Evolutionary conservation across 2,797 vertebrate genomes (phyloP).

Genomic region (Thunnus albacares): DNA sequence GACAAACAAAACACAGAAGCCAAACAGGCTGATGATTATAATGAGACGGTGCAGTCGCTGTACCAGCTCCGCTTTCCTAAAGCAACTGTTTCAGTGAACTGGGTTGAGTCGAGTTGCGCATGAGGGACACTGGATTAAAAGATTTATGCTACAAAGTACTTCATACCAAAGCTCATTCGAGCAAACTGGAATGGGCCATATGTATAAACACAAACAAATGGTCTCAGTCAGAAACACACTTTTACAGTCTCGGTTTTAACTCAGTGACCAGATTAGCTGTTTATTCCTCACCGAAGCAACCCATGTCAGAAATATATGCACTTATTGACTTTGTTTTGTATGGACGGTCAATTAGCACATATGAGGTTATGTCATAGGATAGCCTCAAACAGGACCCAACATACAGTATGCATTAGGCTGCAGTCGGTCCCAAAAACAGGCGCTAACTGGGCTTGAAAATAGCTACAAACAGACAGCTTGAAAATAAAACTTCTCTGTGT

Average conservation of each 20-base stretch:
- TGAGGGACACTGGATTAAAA: conserved; percentile 77
- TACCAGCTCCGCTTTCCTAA: conserved; percentile 40
- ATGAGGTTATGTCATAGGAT: not conserved
- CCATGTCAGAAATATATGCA: conserved; percentile 7
- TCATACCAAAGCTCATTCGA: conserved; percentile 70
- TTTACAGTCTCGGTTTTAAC: conserved; percentile 15
- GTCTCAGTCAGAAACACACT: conserved; percentile 48
- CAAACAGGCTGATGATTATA: conserved; percentile 25
- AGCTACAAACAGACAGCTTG: not conserved
- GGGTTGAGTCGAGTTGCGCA: conserved; percentile 63
- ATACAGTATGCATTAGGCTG: not conserved
- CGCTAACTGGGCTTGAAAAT: no score
- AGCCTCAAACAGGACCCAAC: not conserved
- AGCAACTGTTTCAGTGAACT: conserved; percentile 58
- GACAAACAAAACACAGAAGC: conserved; percentile 51
- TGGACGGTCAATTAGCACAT: conserved; percentile 3
- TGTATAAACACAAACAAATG: conserved; percentile 71
- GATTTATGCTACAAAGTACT: conserved; percentile 80
- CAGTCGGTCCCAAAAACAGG: not conserved
- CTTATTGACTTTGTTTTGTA: not conserved
- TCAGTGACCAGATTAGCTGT: conserved; percentile 43
- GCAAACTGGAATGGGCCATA: conserved; percentile 68
- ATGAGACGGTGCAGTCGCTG: conserved; percentile 45
- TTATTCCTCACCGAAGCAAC: conserved; percentile 37
- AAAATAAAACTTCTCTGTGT: not conserved